phyloP scores from a whole-genome alignment of 1,140 invertebrate species.

The Batillaria attramentaria region DNA sequence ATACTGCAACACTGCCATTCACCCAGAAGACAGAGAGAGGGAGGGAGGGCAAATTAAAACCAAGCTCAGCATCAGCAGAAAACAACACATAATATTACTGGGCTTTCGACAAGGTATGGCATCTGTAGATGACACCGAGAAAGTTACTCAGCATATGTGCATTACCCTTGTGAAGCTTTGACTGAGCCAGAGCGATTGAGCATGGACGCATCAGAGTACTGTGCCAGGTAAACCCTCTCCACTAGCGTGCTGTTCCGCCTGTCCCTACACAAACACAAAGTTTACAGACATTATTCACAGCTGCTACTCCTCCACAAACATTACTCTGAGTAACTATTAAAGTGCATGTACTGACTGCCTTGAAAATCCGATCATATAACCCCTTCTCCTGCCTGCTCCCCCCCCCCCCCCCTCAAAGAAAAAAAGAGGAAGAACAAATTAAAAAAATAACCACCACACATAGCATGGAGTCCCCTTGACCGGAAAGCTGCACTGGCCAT shows the following conservation, averaged over 20 bases:
- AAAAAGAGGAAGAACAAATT: neutral
- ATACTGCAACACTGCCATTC: neutral
- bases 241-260: constrained; percentile 29
- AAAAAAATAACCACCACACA: neutral
- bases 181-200: constrained; percentile 19
- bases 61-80: neutral
- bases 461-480: neutral
- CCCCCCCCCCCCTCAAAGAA: neutral
- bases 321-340: neutral
- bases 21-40: neutral
- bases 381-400: too few species aligned
- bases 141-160: neutral
- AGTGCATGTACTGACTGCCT: neutral
- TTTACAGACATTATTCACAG: neutral
- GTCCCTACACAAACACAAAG: constrained; percentile 1
- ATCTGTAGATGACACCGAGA: neutral
- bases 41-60: neutral
- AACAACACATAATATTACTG: neutral
- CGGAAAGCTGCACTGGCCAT: neutral
- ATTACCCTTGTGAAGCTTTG: constrained; percentile 9
- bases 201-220: constrained; percentile 13
- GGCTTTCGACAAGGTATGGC: neutral
- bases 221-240: constrained; percentile 29
- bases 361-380: neutral
- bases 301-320: neutral